These are phyloP conservation scores for Agriopis leucophaearia DNA, from an alignment of 2,888 invertebrate species.

Conservation along the genomic window DNA sequence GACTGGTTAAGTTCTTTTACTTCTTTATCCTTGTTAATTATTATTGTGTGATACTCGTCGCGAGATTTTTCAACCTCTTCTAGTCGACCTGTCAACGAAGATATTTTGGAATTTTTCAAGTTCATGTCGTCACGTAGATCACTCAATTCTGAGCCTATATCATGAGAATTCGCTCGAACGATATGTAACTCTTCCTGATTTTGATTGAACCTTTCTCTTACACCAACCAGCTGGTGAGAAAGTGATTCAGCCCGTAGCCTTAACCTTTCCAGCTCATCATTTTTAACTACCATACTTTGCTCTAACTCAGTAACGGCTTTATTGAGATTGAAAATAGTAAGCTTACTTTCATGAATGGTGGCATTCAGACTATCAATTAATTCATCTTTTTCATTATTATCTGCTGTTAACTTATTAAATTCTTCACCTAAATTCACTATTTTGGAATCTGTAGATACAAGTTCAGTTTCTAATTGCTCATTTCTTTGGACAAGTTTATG, in stretches of 20 bases:
- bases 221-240: conserved; percentile 38
- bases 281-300: conserved; percentile 59
- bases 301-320: conserved; percentile 62
- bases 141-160: conserved; percentile 61
- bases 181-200: conserved; percentile 62
- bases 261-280: conserved; percentile 66
- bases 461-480: conserved; percentile 63
- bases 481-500: conserved; percentile 53
- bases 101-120: conserved; percentile 62
- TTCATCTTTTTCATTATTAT: conserved; percentile 76
- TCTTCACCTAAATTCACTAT: conserved; percentile 74
- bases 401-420: conserved; percentile 67
- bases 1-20: conserved; percentile 73
- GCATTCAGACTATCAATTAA: conserved; percentile 67
- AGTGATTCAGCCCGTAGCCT: conserved; percentile 57
- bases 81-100: conserved; percentile 53
- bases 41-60: conserved; percentile 53
- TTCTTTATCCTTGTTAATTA: conserved; percentile 70
- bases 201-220: conserved; percentile 53
- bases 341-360: conserved; percentile 60
- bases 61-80: conserved; percentile 58
- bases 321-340: conserved; percentile 53
- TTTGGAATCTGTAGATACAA: conserved; percentile 66
- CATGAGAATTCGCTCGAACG: conserved; percentile 65
- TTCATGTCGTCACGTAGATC: conserved; percentile 63